Evolutionary conservation across 2,797 vertebrate species (phyloP), one percentile per base, ranked within the genome.

Genomic region (Coracias cyanogaster): DNA sequence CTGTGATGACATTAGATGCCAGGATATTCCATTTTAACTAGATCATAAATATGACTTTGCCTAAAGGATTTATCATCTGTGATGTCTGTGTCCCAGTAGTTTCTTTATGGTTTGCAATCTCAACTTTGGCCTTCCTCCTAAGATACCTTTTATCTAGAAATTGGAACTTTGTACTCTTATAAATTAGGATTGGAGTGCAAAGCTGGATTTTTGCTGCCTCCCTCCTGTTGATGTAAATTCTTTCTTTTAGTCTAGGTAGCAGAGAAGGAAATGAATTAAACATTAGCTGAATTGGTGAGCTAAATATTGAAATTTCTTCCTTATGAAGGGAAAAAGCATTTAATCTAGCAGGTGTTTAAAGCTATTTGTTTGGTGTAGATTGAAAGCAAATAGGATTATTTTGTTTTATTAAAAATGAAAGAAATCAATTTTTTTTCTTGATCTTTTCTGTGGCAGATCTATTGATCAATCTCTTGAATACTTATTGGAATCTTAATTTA

Each of bases 241-340:
- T 95, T 86, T 67, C 69, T 92, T 95, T 93, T 91, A 95, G 95
- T 94, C 80, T 78, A 82, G n/a, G 49, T 80, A 58, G 55, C 54
- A 93, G 86, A 82, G 72, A 93, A 80, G 70, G 45, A 62, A 84
- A 91, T 94, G 52, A 94, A 95, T 97, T 95, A 97, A 97, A 94
- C 86, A 86, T 89, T 33, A 85, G 57, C 66, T 94, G 82, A 90
- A 71, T 76, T 83, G 91, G 57, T 67, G 66, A 96, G 55, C 31
- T 94, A 91, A 96, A 55, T 72, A 57, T 83, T 66, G 61, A 94
- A 95, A 93, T 64, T 22, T 33, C 80, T 73, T 90, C 58, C 46
- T 80, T 24, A 62, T 41, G 37, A 87, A 92, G 61, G 31, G 70
- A 86, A 79, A 90, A 96, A 39, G 1, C 15, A 33, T 96, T 96